These are phyloP conservation scores for Protosalanx chinensis DNA, from an alignment of 2,797 vertebrate genomes.

Conservation along the genomic window DNA sequence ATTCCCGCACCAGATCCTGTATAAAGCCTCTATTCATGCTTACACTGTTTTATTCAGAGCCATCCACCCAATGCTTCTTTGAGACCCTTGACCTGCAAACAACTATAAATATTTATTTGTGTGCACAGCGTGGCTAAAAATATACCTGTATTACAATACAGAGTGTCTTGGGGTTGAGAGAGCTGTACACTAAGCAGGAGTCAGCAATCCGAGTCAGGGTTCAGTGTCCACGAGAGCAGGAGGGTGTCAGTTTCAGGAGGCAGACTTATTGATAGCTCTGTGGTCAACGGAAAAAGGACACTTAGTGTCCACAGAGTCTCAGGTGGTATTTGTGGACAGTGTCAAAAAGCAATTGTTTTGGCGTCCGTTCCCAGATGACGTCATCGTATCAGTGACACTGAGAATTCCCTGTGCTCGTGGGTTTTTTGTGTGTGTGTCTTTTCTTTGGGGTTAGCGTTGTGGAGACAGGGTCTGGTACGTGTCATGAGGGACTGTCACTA, in stretches of 20 bases:
- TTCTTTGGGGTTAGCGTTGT: neutral
- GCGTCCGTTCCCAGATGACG: constrained; percentile 10
- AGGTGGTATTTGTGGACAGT: constrained; percentile 57
- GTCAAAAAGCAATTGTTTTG: constrained; percentile 40
- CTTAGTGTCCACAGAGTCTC: constrained; percentile 60
- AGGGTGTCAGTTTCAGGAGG: constrained; percentile 58
- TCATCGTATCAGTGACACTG: neutral
- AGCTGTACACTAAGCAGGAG: constrained; percentile 56
- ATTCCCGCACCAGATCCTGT: constrained; percentile 13
- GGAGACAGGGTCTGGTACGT: neutral
- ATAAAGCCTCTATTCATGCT: constrained; percentile 50
- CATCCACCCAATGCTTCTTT: constrained; percentile 45
- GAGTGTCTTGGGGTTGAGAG: constrained; percentile 60
- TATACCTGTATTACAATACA: constrained; percentile 72
- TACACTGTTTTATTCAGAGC: constrained; percentile 50
- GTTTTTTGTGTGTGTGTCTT: neutral
- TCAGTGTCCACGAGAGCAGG: constrained; percentile 49
- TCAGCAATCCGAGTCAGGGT: constrained; percentile 62
- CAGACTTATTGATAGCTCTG: constrained; percentile 67
- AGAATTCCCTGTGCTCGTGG: neutral
- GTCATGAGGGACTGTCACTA: neutral
- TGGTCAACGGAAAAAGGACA: constrained; percentile 61
- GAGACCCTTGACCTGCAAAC: constrained; percentile 68
- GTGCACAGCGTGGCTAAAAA: constrained; percentile 68
- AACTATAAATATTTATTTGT: constrained; percentile 75